Base-by-base conservation (phyloP, 1,140 invertebrate genomes). In the silkworm (Bombyx mori) region DNA sequence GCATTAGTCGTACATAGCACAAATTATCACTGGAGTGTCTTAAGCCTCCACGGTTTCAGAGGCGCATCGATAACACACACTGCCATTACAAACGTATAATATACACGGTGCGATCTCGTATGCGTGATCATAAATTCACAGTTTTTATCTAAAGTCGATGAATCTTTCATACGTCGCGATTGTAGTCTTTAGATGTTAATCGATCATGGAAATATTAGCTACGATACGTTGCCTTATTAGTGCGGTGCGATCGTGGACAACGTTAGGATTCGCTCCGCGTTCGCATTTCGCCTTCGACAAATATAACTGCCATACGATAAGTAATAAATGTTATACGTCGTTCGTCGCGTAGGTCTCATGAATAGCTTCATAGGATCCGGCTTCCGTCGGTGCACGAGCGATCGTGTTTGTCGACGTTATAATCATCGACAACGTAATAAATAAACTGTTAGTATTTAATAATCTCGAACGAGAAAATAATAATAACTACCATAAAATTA, bases 271-370 rank as follows among this genome's bases (percentile, higher is more conserved):
- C 66, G 60, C 63, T 66, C 66, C 63, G 60, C 56, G 50, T 53
- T 50, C 65, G 66, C 68, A 73, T 71, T 69, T 57, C 68, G 71
- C 79, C 74, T 73, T 81, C 79, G 76, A 83, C 81, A 79, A 84
- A 74, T 76, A 77, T 79, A 75, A 87, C 84, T 87, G 84, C 84
- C 84, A 87, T 87, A 82, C 73, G 78, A 78, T 87, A 85, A 86
- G 83, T 85, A 83, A 53, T 53, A 35, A 82, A 81, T 77, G 68
- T 76, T 77, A 77, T 80, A 78, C 68, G 77, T 78, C 78, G 82
- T 80, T 79, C 66, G 78, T 73, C 71, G 79, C 79, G 76, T 84
- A 82, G 76, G 52, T 56, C 66, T 73, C 77, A 77, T 75, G 65
- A 63, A 67, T 84, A 82, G 83, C 83, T 86, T 84, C 62, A 68